A percentile compares a stretch with the other conserved stretches of the same genome.
Evolutionary conservation across 2,888 invertebrate species (phyloP).

Genomic region (Drosophila limbata): DNA sequence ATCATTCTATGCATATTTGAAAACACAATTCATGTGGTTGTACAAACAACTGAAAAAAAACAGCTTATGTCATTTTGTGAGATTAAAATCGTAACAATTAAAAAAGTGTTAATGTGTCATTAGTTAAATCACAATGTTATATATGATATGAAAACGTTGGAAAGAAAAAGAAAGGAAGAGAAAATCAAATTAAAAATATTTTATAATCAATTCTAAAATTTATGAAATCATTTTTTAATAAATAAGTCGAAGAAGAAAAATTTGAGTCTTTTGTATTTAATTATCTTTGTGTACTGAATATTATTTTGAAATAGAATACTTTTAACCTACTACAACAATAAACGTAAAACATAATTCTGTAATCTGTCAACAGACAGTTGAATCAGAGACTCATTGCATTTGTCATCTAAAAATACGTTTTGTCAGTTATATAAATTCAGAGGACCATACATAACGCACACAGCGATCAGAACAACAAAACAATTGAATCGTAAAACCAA

Average conservation of each 20-base stretch:
- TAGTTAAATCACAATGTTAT: conserved; percentile 11
- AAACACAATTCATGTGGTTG: conserved; percentile 24
- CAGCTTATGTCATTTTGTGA: conserved; percentile 10
- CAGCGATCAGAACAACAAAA: conserved; percentile 45
- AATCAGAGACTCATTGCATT: not conserved
- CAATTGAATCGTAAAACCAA: conserved; percentile 69
- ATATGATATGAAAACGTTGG: not conserved
- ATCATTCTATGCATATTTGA: conserved; percentile 33
- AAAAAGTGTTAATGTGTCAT: conserved; percentile 14
- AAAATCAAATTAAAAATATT: not conserved
- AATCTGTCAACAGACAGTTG: not conserved
- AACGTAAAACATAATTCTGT: not conserved
- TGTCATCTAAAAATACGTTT: not conserved
- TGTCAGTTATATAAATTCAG: conserved; percentile 37
- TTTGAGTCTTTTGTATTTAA: not conserved
- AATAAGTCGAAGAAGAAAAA: too few species aligned
- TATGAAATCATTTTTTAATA: too few species aligned
- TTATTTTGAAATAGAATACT: not conserved
- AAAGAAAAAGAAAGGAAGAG: not conserved
- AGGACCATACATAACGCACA: conserved; percentile 22
- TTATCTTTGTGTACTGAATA: not conserved
- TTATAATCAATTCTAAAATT: too few species aligned
- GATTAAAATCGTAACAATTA: conserved; percentile 16
- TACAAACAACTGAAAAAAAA: not conserved
- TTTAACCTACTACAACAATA: too few species aligned